Evolutionary conservation across 2,888 invertebrate species (phyloP), one percentile per base, ranked within the genome.

Genomic region (Cheilosia soror): DNA sequence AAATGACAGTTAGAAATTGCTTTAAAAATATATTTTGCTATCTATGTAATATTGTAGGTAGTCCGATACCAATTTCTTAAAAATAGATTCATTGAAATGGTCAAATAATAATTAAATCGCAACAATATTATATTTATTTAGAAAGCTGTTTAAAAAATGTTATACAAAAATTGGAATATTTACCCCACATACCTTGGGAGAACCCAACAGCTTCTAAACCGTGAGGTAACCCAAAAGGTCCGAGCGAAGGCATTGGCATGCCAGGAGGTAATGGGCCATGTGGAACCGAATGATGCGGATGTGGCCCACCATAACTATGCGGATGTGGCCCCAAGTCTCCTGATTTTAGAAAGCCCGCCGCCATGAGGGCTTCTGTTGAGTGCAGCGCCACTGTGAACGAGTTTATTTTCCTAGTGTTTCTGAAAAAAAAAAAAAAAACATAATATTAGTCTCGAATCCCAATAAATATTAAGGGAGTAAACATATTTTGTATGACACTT

Each of bases 121-220:
- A 86, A 82, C 82, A 82, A 82, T 86, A 78, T 75, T 15, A 13
- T 49, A 57, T 20, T 60, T 47, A 20, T 57, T 33, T 0, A 31
- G 42, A 53, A 13, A 58, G 58, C 62, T 55, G 51, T 11, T 62
- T 33, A 42, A 58, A 42, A 44, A 37, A n/a, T 33, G 47, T 47
- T 81, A 81, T 81, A 79, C 75, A 85, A 87, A 87, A 87, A 87
- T 84, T 87, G 84, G 88, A 90, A 92, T 92, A 92, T 92, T 92
- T 92, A 92, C 92, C 92, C 92, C 92, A 92, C 92, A 92, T 92
- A 92, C 92, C 92, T 92, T 92, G 92, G 90, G 92, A 91, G 89
- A 92, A 92, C 90, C 92, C 92, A 89, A 92, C 92, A 88, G 92
- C 92, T 89, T 92, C 92, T 88, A 92, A 89, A 88, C 92, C 92